A percentile compares a stretch with the other conserved stretches of the same genome.
These are phyloP conservation scores for Pteronura brasiliensis DNA, from an alignment of 2,113 vertebrate genomes.

Conservation along the genomic window DNA sequence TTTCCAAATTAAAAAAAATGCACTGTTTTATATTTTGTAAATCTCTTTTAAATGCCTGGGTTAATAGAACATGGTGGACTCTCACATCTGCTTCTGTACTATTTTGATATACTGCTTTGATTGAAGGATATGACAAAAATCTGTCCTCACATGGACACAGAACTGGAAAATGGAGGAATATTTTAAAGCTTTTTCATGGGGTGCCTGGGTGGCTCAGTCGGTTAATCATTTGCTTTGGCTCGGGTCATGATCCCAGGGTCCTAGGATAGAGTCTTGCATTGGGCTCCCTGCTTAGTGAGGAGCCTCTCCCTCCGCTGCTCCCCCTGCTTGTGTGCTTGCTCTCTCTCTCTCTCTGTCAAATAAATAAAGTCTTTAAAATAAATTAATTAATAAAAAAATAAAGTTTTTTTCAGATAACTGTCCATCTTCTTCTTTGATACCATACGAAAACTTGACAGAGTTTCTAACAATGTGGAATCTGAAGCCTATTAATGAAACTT, in stretches of 20 bases:
- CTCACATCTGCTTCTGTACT: background rate
- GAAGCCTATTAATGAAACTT: background rate
- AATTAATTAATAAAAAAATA: background rate
- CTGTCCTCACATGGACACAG: background rate
- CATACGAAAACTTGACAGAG: background rate
- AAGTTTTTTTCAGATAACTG: background rate
- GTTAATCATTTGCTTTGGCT: no score
- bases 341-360: no score
- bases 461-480: background rate
- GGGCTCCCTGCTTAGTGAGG: no score
- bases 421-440: background rate
- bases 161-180: background rate
- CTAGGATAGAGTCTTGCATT: no score
- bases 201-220: no score
- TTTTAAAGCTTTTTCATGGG: background rate
- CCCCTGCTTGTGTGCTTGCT: no score
- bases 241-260: no score
- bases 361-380: no score
- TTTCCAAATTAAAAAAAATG: background rate
- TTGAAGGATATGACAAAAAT: background rate
- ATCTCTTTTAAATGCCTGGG: background rate
- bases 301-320: no score
- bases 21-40: background rate
- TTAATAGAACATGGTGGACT: background rate
- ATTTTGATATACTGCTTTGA: background rate